Evolutionary conservation across 2,888 invertebrate species (phyloP), one percentile per base, ranked within the genome.

Genomic region (Cotesia congregata): DNA sequence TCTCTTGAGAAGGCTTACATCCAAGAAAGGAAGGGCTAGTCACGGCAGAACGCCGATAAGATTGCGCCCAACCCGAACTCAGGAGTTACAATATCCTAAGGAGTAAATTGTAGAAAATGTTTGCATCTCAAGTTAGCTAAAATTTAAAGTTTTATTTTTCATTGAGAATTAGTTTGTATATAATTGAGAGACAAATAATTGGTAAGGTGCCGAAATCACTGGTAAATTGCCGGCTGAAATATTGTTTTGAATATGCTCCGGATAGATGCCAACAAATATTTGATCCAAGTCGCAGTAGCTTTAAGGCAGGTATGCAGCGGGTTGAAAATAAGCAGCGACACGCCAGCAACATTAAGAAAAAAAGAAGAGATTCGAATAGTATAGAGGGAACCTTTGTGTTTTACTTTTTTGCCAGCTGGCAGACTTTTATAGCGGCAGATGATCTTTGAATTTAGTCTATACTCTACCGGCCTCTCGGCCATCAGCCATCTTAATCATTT

Each of bases 361-460:
- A 30, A 30, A 30, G 30, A 30, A 30, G 30, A 30, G 3, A 30
- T 30, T 30, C 87, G 85, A 86, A 86, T 86, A 86, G 86, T 85
- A 86, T 85, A 83, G 77, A 79, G 79, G 82, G 83, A 83, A 83
- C 75, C 71, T 74, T 88, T 84, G 85, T 86, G 80, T 87, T 88
- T 87, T 84, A 88, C 88, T 88, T 88, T 88, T 88, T 89, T 88
- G 87, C 87, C 88, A 88, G 86, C 87, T 88, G 87, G 87, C 87
- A 87, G 88, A 85, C 86, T 88, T 86, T 86, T 88, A 87, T 87
- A 87, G 86, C 85, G 84, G 86, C 86, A 86, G 87, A 88, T 87
- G 86, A 88, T 88, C 87, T 86, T 83, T 86, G 85, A 85, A 85
- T 80, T 81, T 50, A 50, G 50, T 50, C 9, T 50, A 50, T 12